Conservation (phyloP, 2,888 invertebrate species). For the Phasia obesa region DNA sequence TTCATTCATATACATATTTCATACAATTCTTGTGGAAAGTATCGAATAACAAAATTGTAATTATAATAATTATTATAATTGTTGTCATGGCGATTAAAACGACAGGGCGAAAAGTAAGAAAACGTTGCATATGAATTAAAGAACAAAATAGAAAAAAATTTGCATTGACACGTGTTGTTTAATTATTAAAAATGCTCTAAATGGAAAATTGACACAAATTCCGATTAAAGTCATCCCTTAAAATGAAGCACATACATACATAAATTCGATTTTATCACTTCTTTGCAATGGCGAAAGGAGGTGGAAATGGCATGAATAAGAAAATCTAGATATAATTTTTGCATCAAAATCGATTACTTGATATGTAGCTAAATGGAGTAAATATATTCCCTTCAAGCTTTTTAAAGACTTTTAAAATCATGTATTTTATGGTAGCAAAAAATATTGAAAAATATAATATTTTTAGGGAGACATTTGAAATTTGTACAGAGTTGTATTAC, state of each 20-base stretch:
- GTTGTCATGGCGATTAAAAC: constrained; percentile 65
- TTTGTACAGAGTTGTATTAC: no score
- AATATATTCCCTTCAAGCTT: neutral
- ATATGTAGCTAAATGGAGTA: neutral
- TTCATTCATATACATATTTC: constrained; percentile 50
- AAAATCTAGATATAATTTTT: neutral
- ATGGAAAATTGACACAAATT: constrained; percentile 26
- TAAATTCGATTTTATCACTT: neutral
- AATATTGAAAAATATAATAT: no score
- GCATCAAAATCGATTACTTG: neutral
- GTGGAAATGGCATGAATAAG: neutral
- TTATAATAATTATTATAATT: constrained; percentile 67
- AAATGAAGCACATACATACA: neutral
- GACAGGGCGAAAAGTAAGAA: constrained; percentile 34
- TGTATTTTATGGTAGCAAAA: no score
- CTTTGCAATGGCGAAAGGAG: neutral
- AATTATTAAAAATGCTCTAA: constrained; percentile 55
- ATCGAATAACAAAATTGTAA: constrained; percentile 65
- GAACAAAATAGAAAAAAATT: constrained; percentile 45
- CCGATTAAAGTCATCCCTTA: constrained; percentile 33
- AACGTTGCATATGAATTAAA: constrained; percentile 36
- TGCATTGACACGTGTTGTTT: constrained; percentile 66
- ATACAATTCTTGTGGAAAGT: constrained; percentile 46
- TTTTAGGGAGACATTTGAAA: no score
- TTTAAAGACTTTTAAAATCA: no score